Evolutionary conservation across 2,888 invertebrate species (phyloP).

Genomic region (Gasteruption jaculator): DNA sequence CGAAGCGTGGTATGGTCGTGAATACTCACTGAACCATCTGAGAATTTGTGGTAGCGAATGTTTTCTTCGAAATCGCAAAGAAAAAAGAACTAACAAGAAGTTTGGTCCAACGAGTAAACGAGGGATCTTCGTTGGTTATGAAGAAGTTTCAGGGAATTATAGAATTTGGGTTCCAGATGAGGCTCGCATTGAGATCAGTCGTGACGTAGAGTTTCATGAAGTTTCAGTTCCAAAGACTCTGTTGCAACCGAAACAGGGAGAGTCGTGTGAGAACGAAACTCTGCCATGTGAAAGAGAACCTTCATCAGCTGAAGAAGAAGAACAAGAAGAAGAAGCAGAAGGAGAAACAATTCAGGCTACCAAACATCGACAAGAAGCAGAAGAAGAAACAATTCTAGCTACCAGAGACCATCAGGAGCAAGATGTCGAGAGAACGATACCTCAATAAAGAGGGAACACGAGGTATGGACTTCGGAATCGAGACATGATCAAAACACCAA

Average conservation of each 20-base stretch:
- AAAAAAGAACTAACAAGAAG: constrained; percentile 1
- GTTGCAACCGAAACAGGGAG: constrained; percentile 6
- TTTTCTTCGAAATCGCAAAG: constrained; percentile 3
- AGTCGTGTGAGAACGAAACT: too few species aligned
- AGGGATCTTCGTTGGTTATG: constrained; percentile 5
- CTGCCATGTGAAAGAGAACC: too few species aligned
- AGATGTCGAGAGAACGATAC: too few species aligned
- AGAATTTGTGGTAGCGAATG: constrained; percentile 8
- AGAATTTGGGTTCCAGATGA: constrained; percentile 11
- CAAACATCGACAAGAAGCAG: background rate
- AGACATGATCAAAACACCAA: background rate
- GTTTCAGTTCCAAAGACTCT: background rate
- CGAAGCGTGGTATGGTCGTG: background rate
- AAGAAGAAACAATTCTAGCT: too few species aligned
- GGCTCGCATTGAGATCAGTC: constrained; percentile 4
- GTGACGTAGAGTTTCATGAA: constrained; percentile 14
- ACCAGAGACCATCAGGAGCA: too few species aligned
- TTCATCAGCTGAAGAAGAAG: too few species aligned
- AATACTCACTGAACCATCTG: background rate
- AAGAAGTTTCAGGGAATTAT: constrained; percentile 1
- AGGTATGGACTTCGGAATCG: constrained; percentile 6
- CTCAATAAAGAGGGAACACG: background rate
- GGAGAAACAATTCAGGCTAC: background rate
- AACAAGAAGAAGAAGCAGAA: constrained; percentile 1
- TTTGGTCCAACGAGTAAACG: constrained; percentile 4